Conservation (phyloP, 2,888 invertebrate genomes). For the Pammene aurita region DNA sequence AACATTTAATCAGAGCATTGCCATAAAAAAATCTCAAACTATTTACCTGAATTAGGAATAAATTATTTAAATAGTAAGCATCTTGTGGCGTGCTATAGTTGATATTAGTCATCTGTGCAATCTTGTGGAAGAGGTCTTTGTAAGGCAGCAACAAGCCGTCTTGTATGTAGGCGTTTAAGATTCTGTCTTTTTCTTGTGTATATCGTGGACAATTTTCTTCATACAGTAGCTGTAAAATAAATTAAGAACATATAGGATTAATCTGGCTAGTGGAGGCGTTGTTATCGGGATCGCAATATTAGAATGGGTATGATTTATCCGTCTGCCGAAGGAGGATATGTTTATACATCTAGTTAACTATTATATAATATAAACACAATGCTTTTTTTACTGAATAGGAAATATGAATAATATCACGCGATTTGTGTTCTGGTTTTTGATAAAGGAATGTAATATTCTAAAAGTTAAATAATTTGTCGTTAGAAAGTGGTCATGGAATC, state of each 20-base stretch:
- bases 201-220: constrained; percentile 78
- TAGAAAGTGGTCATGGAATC: no score
- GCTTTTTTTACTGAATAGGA: no score
- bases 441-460: no score
- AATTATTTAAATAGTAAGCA: constrained; percentile 73
- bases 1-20: no score
- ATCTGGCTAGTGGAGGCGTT: background rate
- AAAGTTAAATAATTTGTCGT: no score
- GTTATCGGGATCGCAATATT: no score
- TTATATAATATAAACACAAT: no score
- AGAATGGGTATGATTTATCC: no score
- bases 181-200: constrained; percentile 72
- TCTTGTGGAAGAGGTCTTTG: constrained; percentile 72
- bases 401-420: background rate
- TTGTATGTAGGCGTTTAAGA: constrained; percentile 69
- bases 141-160: constrained; percentile 73
- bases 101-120: constrained; percentile 75
- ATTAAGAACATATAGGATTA: background rate
- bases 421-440: background rate
- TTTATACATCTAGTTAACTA: no score
- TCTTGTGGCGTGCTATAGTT: constrained; percentile 79
- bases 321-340: no score
- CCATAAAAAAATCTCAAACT: no score
- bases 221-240: constrained; percentile 67
- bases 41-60: constrained; percentile 75